Evolutionary conservation across 2,113 vertebrate genomes (phyloP), one percentile per base, ranked within the genome.

Genomic region (Brachionichthys hirsutus): DNA sequence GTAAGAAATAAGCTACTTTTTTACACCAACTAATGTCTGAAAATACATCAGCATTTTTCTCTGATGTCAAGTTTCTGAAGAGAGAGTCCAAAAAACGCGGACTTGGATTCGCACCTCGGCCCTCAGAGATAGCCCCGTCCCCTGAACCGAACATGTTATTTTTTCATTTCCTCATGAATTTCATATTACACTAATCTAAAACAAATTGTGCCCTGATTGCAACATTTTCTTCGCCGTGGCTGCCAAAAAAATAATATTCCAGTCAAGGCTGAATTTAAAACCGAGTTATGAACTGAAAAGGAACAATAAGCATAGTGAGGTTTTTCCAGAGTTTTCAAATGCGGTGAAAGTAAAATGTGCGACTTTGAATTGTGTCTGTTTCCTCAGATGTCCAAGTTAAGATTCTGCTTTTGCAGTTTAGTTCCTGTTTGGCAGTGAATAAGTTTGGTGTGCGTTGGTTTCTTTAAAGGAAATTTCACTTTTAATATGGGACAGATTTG

Each of bases 111-210:
- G 51, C 54, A 74, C 76, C 61, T 62, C 52, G 13, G 60, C 48
- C 67, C 51, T 38, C 54, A 19, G 41, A 74, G 46, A 67, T 24
- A 34, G 16, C 54, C 9, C 13, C 18, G 38, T 65, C 43, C 44
- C 16, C 48, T 51, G 38, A 57, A 57, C 62, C 47, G 66, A 50
- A 43, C 40, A 18, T 38, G 17, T 34, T 49, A 48, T 13, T 20
- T 20, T 62, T 66, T 64, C 56, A 60, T 67, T 67, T 38, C 62
- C 52, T 67, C 53, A 49, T 67, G 62, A 62, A 76, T 69, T 15
- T 30, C 24, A 30, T 30, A 30, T 30, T 30, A 67, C 11, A 56
- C 38, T 49, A 67, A 72, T 67, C 24, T 47, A 66, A 56, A 48
- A 57, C 44, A 54, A 73, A 52, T 36, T 43, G 22, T 17, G 14